Evolutionary conservation across 2,113 vertebrate species (phyloP), one percentile per base, ranked within the genome.

Genomic region (Eretmochelys imbricata): DNA sequence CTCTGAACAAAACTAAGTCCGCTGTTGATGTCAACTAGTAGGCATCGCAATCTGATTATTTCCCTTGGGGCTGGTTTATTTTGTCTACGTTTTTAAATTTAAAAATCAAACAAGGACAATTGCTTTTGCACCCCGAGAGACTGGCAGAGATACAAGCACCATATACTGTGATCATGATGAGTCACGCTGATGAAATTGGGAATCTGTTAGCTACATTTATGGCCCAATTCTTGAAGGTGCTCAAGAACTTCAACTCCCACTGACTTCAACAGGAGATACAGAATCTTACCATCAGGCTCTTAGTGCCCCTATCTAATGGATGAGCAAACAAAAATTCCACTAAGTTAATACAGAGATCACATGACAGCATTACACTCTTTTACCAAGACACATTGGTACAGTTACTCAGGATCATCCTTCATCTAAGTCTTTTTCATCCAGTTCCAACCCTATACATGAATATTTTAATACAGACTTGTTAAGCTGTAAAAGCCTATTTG

Each of bases 281-380:
- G 80, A 38, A 8, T 27, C 0, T 0, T 62, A 50, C 14, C 10
- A 49, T 6, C 24, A 2, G 1, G 2, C 65, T 38, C 65, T 72
- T 72, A 38, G n/a, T n/a, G 19, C 65, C n/a, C 20, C 65, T 72
- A 38, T 19, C 35, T 72, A 38, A 72, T 38, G 31, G 65, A n/a
- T 38, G n/a, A 72, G n/a, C 55, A 57, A 59, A 9, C 65, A 65
- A 69, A 24, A 16, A 27, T 27, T 85, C 46, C 27, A 48, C 14
- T 75, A 72, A 20, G 38, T 22, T 72, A 20, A 38, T 11, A 53
- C 22, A 85, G 69, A 85, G 69, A 57, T 53, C n/a, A 85, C 35
- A 81, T 10, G 35, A 38, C 19, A 51, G 35, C 22, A 17, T 35
- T 48, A 24, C 25, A 46, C 19, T 14, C 42, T 46, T 59, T 48